Base-by-base conservation (phyloP, 2,113 vertebrate genomes). In the Austrofundulus limnaeus region DNA sequence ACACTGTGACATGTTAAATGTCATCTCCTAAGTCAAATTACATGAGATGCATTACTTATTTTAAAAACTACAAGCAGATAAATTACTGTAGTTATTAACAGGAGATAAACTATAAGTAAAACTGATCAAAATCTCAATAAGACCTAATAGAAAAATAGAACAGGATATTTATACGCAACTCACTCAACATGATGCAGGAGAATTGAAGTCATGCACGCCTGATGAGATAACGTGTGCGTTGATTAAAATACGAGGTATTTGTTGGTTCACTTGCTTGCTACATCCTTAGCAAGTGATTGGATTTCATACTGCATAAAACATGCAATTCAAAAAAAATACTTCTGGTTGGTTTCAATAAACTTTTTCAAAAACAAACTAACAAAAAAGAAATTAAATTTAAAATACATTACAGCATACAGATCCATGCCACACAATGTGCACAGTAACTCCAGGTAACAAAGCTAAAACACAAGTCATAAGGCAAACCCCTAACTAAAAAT, bases 341-440 rank as follows among this genome's bases (percentile, higher is more conserved):
- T 72, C 68, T 51, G 49, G 51, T 81, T 65, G 51, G 70, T 51
- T 75, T 89, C 61, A 78, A 51, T 73, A 66, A 69, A 72, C 80
- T 56, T 75, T 59, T 73, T 84, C 43, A 78, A 64, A n/a, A n/a
- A n/a, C n/a, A n/a, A n/a, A n/a, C n/a, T n/a, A n/a, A n/a, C 60
- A 38, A 3, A 38, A 38, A 38, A 41, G 12, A 45, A 45, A 45
- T 46, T 11, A 46, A 14, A 41, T 15, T 15, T 73, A 75, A 87
- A 86, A 74, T 66, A 85, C 82, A 77, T 69, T 42, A 85, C 78
- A 81, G 75, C 78, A 88, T 62, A 89, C 68, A 81, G 72, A 82
- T 85, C 82, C 91, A 90, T 90, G 88, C 87, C 87, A 86, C 80
- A 87, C 79, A 77, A 83, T 72, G 77, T 85, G 84, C 80, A 89